Evolutionary conservation across 2,797 vertebrate genomes (phyloP), one percentile per base, ranked within the genome.

Genomic region (Oreortyx pictus): DNA sequence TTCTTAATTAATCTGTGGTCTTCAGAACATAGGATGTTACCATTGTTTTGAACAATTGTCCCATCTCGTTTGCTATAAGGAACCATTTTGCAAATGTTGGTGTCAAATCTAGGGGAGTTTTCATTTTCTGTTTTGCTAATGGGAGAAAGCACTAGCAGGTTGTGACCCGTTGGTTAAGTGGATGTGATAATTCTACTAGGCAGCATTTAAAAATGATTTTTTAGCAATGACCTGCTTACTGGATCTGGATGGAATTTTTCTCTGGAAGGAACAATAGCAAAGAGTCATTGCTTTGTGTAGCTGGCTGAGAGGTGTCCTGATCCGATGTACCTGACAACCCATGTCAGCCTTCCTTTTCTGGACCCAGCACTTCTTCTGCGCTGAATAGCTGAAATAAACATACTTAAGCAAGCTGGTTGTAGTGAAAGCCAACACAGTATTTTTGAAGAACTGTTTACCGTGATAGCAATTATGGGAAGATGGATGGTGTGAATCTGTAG

Each of bases 371-470:
- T 67, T 46, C 4, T 1, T 39, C 62, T 50, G 25, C 12, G 1
- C 27, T 8, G 41, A 85, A 47, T 17, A 68, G 47, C 68, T 25
- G 2, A 72, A 83, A 89, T 73, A 92, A 83, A 77, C 31, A 19
- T 3, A 70, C 59, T 5, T 65, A 6, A 7, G 37, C 23, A 62
- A 59, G 73, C 75, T 90, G 59, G 47, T 8, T 22, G 68, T 13
- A 70, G 41, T 44, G 75, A 50, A 82, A 93, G 76, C 31, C 88
- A 87, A 68, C 52, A 18, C 13, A 44, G 76, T n/a, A 15, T 89
- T 94, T 91, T 91, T 78, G 85, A 93, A 80, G 78, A 84, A 72
- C 73, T 86, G 47, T 94, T 95, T 94, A 78, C 72, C 31, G 1
- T 50, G 43, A 49, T 37, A 47, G 88, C 70, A 88, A 4, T 96